Evolutionary conservation across 2,888 invertebrate species (phyloP).

Genomic region (Eupithecia dodoneata): DNA sequence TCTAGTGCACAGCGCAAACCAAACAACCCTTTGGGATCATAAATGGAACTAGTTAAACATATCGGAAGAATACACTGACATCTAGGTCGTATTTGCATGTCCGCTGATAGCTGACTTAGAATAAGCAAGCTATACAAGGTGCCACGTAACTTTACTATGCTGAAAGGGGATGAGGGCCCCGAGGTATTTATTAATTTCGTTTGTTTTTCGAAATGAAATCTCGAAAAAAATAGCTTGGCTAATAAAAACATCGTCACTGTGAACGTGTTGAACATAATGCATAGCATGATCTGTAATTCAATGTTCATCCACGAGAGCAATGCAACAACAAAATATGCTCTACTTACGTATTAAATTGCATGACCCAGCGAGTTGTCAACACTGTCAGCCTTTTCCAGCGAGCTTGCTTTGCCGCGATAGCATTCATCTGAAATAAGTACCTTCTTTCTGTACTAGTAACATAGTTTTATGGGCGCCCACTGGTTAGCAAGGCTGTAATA

Average conservation of each 20-base stretch:
- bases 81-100: conserved; percentile 31
- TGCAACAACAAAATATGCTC: not conserved
- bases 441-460: no score
- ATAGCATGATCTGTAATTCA: not conserved
- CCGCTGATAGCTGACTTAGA: conserved; percentile 7
- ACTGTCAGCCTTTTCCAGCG: no score
- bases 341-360: not conserved
- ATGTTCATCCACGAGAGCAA: not conserved
- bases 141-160: no score
- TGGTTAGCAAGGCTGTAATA: no score
- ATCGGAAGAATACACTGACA: conserved; percentile 13
- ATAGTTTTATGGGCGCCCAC: no score
- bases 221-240: no score
- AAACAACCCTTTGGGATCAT: not conserved
- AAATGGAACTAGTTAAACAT: conserved; percentile 13
- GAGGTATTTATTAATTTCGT: no score
- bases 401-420: not conserved
- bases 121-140: not conserved
- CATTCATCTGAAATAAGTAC: no score
- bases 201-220: no score
- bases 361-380: not conserved
- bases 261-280: not conserved
- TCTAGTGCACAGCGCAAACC: not conserved
- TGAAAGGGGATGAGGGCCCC: no score
- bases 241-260: not conserved